Evolutionary conservation across 2,113 vertebrate genomes (phyloP).

Genomic region (Scophthalmus maximus): DNA sequence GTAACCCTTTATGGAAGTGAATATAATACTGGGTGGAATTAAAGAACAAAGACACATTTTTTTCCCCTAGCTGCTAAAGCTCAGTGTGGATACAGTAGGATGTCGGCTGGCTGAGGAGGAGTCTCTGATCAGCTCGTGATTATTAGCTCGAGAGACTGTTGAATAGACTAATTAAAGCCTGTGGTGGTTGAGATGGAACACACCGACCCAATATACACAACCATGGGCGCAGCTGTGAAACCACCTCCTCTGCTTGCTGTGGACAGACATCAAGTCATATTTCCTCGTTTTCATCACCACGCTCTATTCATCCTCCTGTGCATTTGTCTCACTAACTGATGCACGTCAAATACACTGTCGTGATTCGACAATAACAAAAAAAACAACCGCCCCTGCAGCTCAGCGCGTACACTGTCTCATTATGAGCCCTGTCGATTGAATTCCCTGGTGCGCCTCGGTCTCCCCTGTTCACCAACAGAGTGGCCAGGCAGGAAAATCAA

Average conservation of each 20-base stretch:
- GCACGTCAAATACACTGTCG: neutral
- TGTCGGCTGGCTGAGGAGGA: conserved; percentile 41
- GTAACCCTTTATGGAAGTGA: no score
- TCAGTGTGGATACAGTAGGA: conserved; percentile 12
- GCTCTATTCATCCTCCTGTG: neutral
- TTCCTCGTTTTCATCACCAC: no score
- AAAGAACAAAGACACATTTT: conserved; percentile 6
- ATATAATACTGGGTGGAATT: neutral
- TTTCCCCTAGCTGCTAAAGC: conserved; percentile 13
- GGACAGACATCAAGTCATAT: conserved; percentile 17
- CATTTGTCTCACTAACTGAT: conserved; percentile 16
- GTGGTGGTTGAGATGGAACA: conserved; percentile 31
- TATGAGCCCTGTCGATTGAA: conserved; percentile 30
- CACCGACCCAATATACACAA: conserved; percentile 41
- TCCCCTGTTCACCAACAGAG: conserved; percentile 73
- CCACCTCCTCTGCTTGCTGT: conserved; percentile 12
- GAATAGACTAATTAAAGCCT: conserved; percentile 62
- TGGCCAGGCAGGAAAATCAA: conserved; percentile 72
- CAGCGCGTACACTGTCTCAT: conserved; percentile 7
- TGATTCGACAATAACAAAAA: conserved; percentile 4
- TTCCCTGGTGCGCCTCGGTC: conserved; percentile 43
- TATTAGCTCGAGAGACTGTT: conserved; percentile 47
- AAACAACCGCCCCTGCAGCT: conserved; percentile 17
- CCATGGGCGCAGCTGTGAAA: conserved; percentile 61
- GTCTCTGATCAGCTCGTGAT: conserved; percentile 55